Percentiles rank a stretch among this genome's conserved stretches.
phyloP scores from a whole-genome alignment of 2,113 vertebrate genomes.

The Peucedramus taeniatus region DNA sequence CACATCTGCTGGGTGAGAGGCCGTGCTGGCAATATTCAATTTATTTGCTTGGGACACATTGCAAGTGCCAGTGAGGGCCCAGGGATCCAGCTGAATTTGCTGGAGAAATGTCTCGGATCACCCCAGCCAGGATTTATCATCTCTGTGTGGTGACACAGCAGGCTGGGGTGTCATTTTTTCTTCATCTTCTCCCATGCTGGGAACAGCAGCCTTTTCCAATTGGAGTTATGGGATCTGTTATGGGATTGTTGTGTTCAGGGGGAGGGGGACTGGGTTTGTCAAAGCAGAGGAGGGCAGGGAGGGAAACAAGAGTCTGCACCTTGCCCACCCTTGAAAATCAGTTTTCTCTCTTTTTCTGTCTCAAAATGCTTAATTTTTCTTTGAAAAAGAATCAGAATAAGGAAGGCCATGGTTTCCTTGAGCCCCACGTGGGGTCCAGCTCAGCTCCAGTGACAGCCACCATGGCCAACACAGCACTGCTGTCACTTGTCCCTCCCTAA shows the following conservation, averaged over 20 bases:
- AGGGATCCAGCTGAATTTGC: neutral
- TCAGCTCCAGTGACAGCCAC: neutral
- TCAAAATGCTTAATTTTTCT: neutral
- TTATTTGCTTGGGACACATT: neutral
- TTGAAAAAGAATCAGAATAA: neutral
- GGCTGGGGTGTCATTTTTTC: neutral
- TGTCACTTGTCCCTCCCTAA: neutral
- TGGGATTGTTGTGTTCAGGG: neutral
- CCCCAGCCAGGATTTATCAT: neutral
- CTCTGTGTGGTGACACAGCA: neutral
- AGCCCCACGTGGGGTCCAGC: neutral
- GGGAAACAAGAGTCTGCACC: neutral
- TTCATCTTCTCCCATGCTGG: neutral
- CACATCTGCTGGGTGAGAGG: slow-evolving; percentile 27
- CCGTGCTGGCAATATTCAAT: neutral
- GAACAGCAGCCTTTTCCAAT: neutral
- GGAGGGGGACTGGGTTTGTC: neutral
- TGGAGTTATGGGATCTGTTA: neutral
- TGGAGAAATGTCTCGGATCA: neutral
- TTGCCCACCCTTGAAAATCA: neutral
- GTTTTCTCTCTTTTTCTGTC: neutral
- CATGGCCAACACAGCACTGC: fast-evolving
- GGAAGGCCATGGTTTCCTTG: neutral
- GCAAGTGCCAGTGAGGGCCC: neutral
- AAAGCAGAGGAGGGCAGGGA: neutral